Evolutionary conservation across 1,140 invertebrate genomes (phyloP).

Genomic region (Centruroides vittatus): DNA sequence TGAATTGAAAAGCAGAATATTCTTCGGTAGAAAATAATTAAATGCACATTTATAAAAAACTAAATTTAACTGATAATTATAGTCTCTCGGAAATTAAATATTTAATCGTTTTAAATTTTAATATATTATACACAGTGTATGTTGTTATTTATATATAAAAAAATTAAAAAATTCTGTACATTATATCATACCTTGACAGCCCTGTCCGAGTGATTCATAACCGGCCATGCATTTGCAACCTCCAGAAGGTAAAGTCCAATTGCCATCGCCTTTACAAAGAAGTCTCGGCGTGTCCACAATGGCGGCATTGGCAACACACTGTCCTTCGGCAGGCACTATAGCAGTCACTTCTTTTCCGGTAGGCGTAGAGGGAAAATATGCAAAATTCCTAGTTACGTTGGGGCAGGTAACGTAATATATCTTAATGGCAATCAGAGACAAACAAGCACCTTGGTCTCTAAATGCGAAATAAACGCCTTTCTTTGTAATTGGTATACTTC

Average conservation of each 20-base stretch:
- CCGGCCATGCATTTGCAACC: constrained; percentile 86
- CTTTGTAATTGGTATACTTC: constrained; percentile 83
- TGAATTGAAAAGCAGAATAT: too few relatives aligned
- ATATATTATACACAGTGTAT: too few relatives aligned
- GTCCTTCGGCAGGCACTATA: constrained; percentile 78
- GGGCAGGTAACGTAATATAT: constrained; percentile 96
- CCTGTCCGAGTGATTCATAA: constrained; percentile 52
- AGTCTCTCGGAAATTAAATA: too few relatives aligned
- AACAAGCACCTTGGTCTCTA: constrained; percentile 90
- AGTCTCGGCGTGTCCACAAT: constrained; percentile 56
- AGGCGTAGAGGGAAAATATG: constrained; percentile 78
- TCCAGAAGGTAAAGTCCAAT: constrained; percentile 74
- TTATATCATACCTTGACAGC: constrained; percentile 20
- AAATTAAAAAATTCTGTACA: too few relatives aligned
- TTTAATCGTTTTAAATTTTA: too few relatives aligned
- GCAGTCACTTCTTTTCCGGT: constrained; percentile 79
- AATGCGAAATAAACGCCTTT: constrained; percentile 96
- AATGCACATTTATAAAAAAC: too few relatives aligned
- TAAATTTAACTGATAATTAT: too few relatives aligned
- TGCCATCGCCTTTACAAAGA: constrained; percentile 88
- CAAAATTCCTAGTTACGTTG: constrained; percentile 83
- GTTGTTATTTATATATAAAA: too few relatives aligned
- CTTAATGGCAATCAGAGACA: constrained; percentile 85
- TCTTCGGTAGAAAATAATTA: too few relatives aligned
- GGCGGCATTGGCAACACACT: constrained; percentile 73